Percentiles rank a stretch among this genome's conserved stretches.
These are phyloP conservation scores for Sebastes matsubarae DNA, from an alignment of 2,797 vertebrate genomes.

Conservation along the genomic window DNA sequence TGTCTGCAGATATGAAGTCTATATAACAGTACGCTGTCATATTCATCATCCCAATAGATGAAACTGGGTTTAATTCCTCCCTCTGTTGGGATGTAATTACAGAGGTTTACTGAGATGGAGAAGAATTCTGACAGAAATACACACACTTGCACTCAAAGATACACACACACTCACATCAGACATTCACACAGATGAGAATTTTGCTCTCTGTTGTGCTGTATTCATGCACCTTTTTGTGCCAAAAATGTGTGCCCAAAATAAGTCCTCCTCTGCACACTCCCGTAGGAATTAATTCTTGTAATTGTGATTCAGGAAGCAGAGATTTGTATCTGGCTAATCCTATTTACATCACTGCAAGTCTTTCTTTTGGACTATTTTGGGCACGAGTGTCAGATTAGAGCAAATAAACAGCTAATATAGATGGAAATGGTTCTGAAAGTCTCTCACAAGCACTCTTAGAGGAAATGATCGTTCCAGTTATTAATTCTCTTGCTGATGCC, in stretches of 20 bases:
- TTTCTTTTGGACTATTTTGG: slow-evolving; percentile 53
- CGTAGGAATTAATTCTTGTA: slow-evolving; percentile 45
- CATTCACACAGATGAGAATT: slow-evolving; percentile 33
- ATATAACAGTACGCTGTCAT: slow-evolving; percentile 77
- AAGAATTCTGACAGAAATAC: slow-evolving; percentile 69
- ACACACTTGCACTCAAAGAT: slow-evolving; percentile 8
- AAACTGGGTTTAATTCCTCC: slow-evolving; percentile 78
- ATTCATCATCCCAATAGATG: slow-evolving; percentile 79
- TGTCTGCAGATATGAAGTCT: slow-evolving; percentile 81
- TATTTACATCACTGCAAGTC: slow-evolving; percentile 49
- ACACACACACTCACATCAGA: slow-evolving; percentile 16
- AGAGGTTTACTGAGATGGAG: slow-evolving; percentile 80
- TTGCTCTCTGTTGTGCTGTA: slow-evolving; percentile 28
- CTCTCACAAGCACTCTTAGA: slow-evolving; percentile 35
- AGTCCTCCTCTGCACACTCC: slow-evolving; percentile 15
- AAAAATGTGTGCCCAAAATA: slow-evolving; percentile 45
- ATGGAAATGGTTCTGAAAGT: slow-evolving; percentile 46
- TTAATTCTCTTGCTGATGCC: slow-evolving; percentile 34
- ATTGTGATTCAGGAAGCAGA: slow-evolving; percentile 60
- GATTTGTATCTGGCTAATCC: slow-evolving; percentile 67
- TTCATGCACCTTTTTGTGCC: slow-evolving; percentile 34
- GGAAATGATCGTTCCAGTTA: slow-evolving; percentile 37
- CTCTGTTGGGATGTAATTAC: slow-evolving; percentile 79
- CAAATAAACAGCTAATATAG: slow-evolving; percentile 59
- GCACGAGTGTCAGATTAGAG: slow-evolving; percentile 39